Evolutionary conservation across 2,888 invertebrate species (phyloP).

Genomic region (Tipula unca): DNA sequence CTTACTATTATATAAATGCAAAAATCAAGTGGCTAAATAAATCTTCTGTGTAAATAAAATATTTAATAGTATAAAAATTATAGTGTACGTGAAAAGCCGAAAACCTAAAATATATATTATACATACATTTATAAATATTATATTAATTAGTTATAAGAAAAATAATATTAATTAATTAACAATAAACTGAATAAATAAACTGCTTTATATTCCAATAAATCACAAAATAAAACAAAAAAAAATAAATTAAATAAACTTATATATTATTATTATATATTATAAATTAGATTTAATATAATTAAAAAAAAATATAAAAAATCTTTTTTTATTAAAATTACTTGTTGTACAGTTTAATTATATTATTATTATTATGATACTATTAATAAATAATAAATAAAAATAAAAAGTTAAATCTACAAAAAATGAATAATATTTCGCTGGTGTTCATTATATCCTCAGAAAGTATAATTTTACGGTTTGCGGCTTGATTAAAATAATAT

Average conservation of each 20-base stretch:
- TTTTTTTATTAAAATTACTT: not conserved
- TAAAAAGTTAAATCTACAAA: not conserved
- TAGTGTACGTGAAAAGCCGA: not conserved
- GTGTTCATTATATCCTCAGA: too few relatives aligned
- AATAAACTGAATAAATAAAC: not conserved
- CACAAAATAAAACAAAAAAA: not conserved
- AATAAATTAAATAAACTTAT: not conserved
- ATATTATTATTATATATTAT: not conserved
- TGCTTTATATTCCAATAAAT: conserved; percentile 1
- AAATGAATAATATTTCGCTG: not conserved
- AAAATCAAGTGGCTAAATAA: not conserved
- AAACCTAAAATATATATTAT: not conserved
- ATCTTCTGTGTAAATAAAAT: not conserved
- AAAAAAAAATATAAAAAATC: not conserved
- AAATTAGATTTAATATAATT: not conserved
- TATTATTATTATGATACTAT: not conserved
- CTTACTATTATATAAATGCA: not conserved
- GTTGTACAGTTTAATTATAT: conserved; percentile 14
- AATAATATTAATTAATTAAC: not conserved
- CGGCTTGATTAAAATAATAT: too few relatives aligned
- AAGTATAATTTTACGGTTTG: too few relatives aligned
- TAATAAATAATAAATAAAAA: not conserved
- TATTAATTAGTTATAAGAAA: not conserved
- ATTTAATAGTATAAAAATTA: not conserved
- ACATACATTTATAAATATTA: conserved; percentile 3